phyloP scores from a whole-genome alignment of 2,113 vertebrate genomes.

The Andinoacara biseriatus region DNA sequence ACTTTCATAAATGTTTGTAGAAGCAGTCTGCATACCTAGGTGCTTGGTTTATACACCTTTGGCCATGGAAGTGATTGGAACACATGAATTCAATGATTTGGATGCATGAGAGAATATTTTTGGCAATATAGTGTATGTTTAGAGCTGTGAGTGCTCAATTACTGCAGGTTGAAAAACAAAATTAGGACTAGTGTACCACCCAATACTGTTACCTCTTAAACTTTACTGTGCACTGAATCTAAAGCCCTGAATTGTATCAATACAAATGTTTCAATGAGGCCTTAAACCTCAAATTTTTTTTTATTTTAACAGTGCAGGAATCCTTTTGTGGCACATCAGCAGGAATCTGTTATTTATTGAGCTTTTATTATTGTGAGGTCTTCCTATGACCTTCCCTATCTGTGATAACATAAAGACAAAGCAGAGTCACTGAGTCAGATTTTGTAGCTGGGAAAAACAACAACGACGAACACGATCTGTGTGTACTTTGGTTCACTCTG shows the following conservation, averaged over 20 bases:
- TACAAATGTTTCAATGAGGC: not conserved
- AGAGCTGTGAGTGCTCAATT: too few species aligned
- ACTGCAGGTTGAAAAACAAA: too few species aligned
- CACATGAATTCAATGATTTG: too few species aligned
- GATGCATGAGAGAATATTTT: too few species aligned
- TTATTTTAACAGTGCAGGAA: not conserved
- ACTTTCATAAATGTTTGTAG: too few species aligned
- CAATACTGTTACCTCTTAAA: too few species aligned
- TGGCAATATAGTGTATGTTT: too few species aligned
- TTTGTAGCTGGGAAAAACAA: slow-evolving; percentile 5
- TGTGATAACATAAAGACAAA: slow-evolving; percentile 59
- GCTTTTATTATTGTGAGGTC: not conserved
- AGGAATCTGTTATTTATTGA: slow-evolving; percentile 1
- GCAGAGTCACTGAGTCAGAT: slow-evolving; percentile 26
- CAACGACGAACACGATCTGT: slow-evolving; percentile 24
- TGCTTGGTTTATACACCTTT: too few species aligned
- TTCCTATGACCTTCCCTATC: slow-evolving; percentile 40
- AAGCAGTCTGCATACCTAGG: too few species aligned
- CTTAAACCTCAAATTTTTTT: not conserved
- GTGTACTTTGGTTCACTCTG: slow-evolving; percentile 50
- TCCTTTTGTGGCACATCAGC: not conserved
- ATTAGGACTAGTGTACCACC: too few species aligned
- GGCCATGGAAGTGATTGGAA: too few species aligned
- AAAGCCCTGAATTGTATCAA: not conserved
- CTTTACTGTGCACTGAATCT: not conserved